phyloP scores from a whole-genome alignment of 1,140 invertebrate species.

The Tetraneura akinire region DNA sequence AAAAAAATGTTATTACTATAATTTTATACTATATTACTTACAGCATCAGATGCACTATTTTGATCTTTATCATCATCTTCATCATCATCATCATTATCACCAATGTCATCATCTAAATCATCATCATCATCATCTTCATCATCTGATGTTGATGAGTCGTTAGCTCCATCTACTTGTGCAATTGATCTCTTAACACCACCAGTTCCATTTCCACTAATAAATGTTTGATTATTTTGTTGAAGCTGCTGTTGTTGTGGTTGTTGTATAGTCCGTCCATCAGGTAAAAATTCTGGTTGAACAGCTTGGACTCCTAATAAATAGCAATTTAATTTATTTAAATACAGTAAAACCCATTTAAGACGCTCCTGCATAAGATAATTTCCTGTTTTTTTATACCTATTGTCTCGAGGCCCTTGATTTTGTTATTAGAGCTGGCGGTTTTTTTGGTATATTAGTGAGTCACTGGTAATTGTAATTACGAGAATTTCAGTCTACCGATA shows the following conservation, averaged over 20 bases:
- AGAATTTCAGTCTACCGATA: too few species aligned
- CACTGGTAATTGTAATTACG: too few species aligned
- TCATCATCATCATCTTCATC: slow-evolving; percentile 74
- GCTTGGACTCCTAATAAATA: slow-evolving; percentile 23
- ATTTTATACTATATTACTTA: slow-evolving; percentile 53
- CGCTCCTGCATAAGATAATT: too few species aligned
- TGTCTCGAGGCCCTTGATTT: too few species aligned
- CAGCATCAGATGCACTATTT: slow-evolving; percentile 53
- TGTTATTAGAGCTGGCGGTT: too few species aligned
- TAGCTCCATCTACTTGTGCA: slow-evolving; percentile 59
- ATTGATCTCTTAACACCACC: slow-evolving; percentile 53
- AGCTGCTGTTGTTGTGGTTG: slow-evolving; percentile 37
- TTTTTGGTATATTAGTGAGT: too few species aligned
- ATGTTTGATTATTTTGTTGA: slow-evolving; percentile 46
- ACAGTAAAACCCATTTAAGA: too few species aligned
- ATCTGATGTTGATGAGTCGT: slow-evolving; percentile 66
- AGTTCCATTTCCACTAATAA: slow-evolving; percentile 42
- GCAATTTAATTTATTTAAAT: neutral
- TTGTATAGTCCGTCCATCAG: slow-evolving; percentile 11
- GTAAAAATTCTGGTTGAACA: slow-evolving; percentile 20
- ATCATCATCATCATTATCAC: slow-evolving; percentile 73
- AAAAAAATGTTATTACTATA: too few species aligned
- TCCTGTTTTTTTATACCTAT: too few species aligned
- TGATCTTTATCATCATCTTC: slow-evolving; percentile 72
- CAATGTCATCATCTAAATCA: slow-evolving; percentile 73